Evolutionary conservation across 2,797 vertebrate species (phyloP).

Genomic region (Lophura swinhoii): DNA sequence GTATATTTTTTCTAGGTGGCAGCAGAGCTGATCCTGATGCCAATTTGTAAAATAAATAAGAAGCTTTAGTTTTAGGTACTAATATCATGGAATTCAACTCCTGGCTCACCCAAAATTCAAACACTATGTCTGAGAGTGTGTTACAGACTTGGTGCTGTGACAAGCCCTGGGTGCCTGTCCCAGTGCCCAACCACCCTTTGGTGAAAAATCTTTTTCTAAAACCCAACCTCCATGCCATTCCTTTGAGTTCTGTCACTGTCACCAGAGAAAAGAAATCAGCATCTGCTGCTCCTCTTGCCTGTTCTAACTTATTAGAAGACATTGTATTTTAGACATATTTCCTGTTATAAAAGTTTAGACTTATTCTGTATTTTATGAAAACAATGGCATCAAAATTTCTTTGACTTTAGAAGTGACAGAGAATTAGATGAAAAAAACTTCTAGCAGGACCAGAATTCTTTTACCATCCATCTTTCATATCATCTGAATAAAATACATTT

Average conservation of each 20-base stretch:
- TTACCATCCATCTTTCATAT: background rate
- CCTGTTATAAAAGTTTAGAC: background rate
- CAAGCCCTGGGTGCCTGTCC: background rate
- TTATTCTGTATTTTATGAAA: background rate
- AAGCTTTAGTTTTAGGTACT: background rate
- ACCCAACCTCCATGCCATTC: background rate
- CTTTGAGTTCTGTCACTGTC: background rate
- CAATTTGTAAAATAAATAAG: conserved; percentile 10
- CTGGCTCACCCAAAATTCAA: background rate
- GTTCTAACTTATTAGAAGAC: background rate
- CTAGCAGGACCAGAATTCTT: background rate
- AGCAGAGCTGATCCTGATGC: background rate
- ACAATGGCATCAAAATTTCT: background rate
- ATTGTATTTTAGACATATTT: background rate
- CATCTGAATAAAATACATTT: background rate
- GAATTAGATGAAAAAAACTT: background rate
- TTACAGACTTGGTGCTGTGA: background rate
- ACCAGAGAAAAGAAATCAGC: background rate
- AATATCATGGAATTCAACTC: background rate
- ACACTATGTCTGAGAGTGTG: background rate
- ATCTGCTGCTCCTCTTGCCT: background rate
- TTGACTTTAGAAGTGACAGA: background rate
- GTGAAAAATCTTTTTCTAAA: background rate
- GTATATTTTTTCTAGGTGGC: background rate
- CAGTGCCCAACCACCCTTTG: background rate